Conservation (phyloP, 1,140 invertebrate species). For the Eumaeus atala region DNA sequence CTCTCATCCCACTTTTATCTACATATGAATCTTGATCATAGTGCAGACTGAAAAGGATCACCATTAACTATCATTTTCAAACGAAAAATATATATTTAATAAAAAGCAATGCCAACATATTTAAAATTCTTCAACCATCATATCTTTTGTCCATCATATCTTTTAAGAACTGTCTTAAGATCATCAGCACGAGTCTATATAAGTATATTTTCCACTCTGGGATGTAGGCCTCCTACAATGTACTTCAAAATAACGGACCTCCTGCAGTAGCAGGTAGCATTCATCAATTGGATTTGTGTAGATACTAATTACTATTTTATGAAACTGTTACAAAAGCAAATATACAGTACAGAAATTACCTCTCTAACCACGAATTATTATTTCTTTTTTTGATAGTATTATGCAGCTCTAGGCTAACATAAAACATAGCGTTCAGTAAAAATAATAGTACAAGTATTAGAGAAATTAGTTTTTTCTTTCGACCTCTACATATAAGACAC, state of each 20-base stretch:
- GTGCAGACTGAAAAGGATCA: constrained; percentile 42
- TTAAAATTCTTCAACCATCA: too few species aligned
- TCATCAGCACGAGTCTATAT: too few species aligned
- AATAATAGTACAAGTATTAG: constrained; percentile 45
- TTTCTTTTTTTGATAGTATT: constrained; percentile 47
- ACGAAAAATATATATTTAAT: too few species aligned
- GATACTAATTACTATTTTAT: too few species aligned
- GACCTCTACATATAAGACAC: constrained; percentile 47
- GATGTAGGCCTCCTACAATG: too few species aligned
- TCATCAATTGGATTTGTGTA: too few species aligned
- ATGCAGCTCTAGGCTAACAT: constrained; percentile 54
- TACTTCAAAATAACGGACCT: too few species aligned
- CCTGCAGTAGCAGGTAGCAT: too few species aligned
- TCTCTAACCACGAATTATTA: constrained; percentile 47
- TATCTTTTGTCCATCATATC: too few species aligned
- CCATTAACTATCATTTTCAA: neutral
- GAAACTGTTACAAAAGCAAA: neutral
- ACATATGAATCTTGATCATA: constrained; percentile 75
- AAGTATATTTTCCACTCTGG: too few species aligned
- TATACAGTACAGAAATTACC: constrained; percentile 29
- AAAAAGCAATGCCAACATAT: too few species aligned
- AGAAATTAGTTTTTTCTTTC: constrained; percentile 52
- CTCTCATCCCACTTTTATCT: constrained; percentile 82
- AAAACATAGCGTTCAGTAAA: constrained; percentile 57
- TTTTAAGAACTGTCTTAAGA: too few species aligned